These are phyloP conservation scores for Petaurus breviceps DNA, from an alignment of 2,113 vertebrate species.

Conservation along the genomic window DNA sequence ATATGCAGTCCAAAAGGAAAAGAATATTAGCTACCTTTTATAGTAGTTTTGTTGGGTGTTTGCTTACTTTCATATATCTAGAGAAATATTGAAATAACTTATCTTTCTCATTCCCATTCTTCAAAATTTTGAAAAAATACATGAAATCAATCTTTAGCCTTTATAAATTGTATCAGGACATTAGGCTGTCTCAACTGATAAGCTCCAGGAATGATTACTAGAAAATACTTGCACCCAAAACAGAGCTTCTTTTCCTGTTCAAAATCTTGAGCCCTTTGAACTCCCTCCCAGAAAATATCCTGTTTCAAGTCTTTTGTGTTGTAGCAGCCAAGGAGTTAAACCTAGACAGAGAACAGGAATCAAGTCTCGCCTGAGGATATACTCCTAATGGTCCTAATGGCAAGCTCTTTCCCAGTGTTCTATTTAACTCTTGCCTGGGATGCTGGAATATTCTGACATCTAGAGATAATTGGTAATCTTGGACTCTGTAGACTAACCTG, in stretches of 20 bases:
- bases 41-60: neutral
- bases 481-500: neutral
- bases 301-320: neutral
- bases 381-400: too few relatives aligned
- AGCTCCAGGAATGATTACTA: neutral
- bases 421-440: too few relatives aligned
- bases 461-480: neutral
- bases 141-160: slow-evolving; percentile 13
- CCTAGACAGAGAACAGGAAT: neutral
- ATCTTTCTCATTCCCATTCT: neutral
- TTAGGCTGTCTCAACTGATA: neutral
- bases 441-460: too few relatives aligned
- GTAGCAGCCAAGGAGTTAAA: neutral
- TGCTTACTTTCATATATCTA: neutral
- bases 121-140: slow-evolving; percentile 6
- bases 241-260: neutral
- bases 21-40: neutral
- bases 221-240: neutral
- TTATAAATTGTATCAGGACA: neutral
- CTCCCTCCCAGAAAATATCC: neutral
- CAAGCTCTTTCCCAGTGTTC: too few relatives aligned
- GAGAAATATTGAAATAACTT: neutral
- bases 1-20: neutral
- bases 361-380: too few relatives aligned
- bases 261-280: neutral